phyloP scores from a whole-genome alignment of 2,113 vertebrate genomes.

The Rhombomys opimus region DNA sequence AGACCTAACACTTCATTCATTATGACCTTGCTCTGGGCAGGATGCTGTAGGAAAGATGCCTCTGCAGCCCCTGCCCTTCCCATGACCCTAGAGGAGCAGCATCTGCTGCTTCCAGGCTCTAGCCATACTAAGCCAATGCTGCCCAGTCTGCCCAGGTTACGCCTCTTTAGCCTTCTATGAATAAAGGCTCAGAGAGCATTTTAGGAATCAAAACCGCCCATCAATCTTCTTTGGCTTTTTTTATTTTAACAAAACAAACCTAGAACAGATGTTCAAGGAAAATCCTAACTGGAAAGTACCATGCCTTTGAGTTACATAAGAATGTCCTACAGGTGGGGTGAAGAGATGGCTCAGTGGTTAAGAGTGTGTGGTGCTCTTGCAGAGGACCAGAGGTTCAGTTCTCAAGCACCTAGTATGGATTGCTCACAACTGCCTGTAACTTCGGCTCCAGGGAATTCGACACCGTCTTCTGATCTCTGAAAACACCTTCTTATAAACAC shows the following conservation, averaged over 20 bases:
- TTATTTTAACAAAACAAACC: conserved; percentile 37
- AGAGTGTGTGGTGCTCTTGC: not conserved
- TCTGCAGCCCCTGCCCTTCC: conserved; percentile 12
- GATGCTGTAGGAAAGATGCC: not conserved
- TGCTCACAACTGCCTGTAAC: not conserved
- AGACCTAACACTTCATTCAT: not conserved
- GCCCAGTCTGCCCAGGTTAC: not conserved
- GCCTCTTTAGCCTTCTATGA: conserved; percentile 74
- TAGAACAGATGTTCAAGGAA: conserved; percentile 68
- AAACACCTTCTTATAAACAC: too few relatives aligned
- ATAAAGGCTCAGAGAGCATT: conserved; percentile 81
- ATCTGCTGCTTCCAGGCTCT: not conserved
- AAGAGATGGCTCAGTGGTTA: not conserved
- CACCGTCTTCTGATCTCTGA: not conserved
- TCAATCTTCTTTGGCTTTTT: conserved; percentile 83
- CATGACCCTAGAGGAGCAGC: not conserved
- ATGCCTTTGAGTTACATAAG: conserved; percentile 8
- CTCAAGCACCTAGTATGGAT: not conserved
- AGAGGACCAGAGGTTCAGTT: not conserved
- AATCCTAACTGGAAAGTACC: not conserved
- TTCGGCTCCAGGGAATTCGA: not conserved
- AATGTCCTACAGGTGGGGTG: not conserved
- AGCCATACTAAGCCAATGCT: not conserved
- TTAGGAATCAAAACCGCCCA: conserved; percentile 83
- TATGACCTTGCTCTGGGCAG: not conserved